Conservation (phyloP, 2,797 vertebrate species). For the Emys orbicularis region DNA sequence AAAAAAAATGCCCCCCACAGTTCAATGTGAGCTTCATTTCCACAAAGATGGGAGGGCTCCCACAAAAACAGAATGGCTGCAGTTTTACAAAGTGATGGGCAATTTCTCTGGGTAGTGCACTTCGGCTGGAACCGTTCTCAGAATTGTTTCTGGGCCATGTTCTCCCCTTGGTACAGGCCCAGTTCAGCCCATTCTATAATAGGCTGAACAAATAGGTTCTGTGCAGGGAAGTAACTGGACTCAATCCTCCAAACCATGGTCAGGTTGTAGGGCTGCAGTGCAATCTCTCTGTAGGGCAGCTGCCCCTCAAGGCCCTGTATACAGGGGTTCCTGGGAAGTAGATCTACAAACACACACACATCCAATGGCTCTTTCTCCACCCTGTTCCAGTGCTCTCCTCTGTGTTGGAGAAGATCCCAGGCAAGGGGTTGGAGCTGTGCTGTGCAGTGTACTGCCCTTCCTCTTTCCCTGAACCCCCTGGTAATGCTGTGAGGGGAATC, state of each 20-base stretch:
- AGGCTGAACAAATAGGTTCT: neutral
- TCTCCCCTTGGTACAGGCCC: neutral
- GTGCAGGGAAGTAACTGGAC: neutral
- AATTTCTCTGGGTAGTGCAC: neutral
- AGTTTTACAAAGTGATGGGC: neutral
- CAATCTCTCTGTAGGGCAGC: neutral
- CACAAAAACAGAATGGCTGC: neutral
- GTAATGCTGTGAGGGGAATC: no score
- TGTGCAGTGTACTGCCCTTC: no score
- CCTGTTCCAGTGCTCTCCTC: neutral
- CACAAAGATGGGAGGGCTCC: neutral
- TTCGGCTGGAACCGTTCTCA: neutral
- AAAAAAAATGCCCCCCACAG: accelerated
- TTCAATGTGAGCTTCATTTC: neutral
- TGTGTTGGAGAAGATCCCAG: neutral
- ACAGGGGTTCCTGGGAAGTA: neutral
- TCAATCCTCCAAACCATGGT: neutral
- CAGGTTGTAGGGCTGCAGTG: neutral
- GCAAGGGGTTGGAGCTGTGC: neutral
- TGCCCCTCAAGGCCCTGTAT: neutral
- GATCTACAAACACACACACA: neutral
- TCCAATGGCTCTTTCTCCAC: neutral
- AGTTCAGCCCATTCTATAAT: neutral
- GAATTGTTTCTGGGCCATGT: neutral
- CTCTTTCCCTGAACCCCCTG: no score